phyloP scores from a whole-genome alignment of 2,888 invertebrate genomes.

The Nomada fucata region DNA sequence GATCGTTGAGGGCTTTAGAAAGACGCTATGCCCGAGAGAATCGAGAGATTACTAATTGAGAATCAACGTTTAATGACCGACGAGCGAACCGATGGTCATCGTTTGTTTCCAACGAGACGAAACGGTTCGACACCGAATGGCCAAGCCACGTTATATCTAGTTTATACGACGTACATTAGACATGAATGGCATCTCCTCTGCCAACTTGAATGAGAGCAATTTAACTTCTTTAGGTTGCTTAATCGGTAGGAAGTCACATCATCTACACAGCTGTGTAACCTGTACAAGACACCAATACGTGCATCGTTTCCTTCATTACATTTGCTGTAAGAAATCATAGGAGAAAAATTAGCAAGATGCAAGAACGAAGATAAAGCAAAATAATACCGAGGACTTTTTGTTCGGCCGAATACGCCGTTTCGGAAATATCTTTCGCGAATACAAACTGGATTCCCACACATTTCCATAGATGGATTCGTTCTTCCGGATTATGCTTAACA shows the following conservation, averaged over 20 bases:
- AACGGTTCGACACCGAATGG: slow-evolving; percentile 61
- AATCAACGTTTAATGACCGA: slow-evolving; percentile 45
- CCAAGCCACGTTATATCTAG: slow-evolving; percentile 84
- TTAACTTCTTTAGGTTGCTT: slow-evolving; percentile 84
- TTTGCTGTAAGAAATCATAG: slow-evolving; percentile 37
- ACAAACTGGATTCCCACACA: neutral
- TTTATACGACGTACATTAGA: slow-evolving; percentile 84
- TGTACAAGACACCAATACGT: slow-evolving; percentile 70
- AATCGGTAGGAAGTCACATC: slow-evolving; percentile 85
- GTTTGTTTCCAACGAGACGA: slow-evolving; percentile 52
- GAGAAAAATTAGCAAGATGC: slow-evolving; percentile 30
- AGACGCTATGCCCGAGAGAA: neutral
- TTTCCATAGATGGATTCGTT: neutral
- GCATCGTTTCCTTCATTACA: slow-evolving; percentile 49
- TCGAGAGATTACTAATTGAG: slow-evolving; percentile 36
- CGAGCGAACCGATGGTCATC: slow-evolving; percentile 33
- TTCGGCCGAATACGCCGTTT: neutral
- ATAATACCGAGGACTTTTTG: neutral
- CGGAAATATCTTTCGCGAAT: neutral
- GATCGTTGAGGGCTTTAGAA: neutral
- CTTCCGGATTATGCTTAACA: neutral
- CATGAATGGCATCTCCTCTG: slow-evolving; percentile 84
- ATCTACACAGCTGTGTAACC: slow-evolving; percentile 71
- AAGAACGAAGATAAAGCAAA: slow-evolving; percentile 4
- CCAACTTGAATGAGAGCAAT: slow-evolving; percentile 84